phyloP scores from a whole-genome alignment of 1,140 invertebrate species.

The Venturia canescens region DNA sequence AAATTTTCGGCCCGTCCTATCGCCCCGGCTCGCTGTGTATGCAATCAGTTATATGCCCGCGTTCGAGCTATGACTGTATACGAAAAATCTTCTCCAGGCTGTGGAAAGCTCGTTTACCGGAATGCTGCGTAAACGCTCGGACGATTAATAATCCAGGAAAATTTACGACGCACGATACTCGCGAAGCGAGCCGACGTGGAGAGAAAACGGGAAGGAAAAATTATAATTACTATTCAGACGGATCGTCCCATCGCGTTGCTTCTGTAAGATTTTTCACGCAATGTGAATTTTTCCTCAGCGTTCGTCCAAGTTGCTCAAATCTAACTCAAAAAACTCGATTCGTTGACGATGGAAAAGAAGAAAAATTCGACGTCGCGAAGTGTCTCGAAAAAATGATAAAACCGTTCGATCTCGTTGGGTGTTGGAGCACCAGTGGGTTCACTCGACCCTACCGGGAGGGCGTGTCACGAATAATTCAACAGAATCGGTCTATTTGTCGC shows the following conservation, averaged over 20 bases:
- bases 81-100: neutral
- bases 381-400: neutral
- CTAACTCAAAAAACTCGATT: too few species aligned
- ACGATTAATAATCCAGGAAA: slow-evolving; percentile 18
- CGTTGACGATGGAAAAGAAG: too few species aligned
- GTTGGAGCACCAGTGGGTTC: too few species aligned
- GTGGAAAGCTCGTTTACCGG: slow-evolving; percentile 25
- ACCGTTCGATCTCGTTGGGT: neutral
- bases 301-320: too few species aligned
- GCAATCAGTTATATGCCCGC: too few species aligned
- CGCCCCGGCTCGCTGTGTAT: neutral
- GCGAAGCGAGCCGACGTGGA: too few species aligned
- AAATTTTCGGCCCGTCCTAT: slow-evolving; percentile 66
- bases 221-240: too few species aligned
- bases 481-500: neutral
- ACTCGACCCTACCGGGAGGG: neutral
- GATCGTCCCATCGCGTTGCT: too few species aligned
- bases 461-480: neutral
- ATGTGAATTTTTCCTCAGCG: too few species aligned
- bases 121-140: slow-evolving; percentile 33
- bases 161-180: slow-evolving; percentile 3
- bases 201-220: too few species aligned
- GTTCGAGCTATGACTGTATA: neutral
- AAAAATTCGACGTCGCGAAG: neutral
- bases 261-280: too few species aligned